Evolutionary conservation across 2,113 vertebrate genomes (phyloP), one percentile per base, ranked within the genome.

Genomic region (Syrrhaptes paradoxus): DNA sequence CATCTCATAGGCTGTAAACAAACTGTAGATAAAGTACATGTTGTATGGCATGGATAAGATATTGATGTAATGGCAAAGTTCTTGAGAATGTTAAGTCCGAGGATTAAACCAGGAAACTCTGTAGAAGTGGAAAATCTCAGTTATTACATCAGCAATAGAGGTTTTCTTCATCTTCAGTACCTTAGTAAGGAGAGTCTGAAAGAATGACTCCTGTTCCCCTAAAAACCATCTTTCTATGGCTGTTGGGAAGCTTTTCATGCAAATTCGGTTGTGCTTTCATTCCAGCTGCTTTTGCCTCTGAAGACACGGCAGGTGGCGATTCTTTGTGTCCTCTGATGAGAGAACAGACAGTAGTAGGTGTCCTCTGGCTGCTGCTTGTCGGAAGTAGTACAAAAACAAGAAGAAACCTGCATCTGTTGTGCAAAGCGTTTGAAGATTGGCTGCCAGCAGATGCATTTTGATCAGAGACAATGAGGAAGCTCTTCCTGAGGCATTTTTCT

Each of bases 361-460:
- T 70, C 89, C 89, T 28, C 58, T 83, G 78, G 63, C 85, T 85
- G 16, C 62, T 1, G 2, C 66, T 78, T 24, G 19, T 5, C 68
- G 48, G 38, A 61, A 36, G 62, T 10, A 58, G 71, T 70, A 29
- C 28, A 70, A 48, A 91, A 36, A 1, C 84, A 49, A 14, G 0
- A 14, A 58, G 73, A 29, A 48, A 34, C 43, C 46, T 8, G 62
- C 0, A 2, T 68, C 77, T 89, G 70, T 49, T 58, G 28, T 11
- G 12, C n/a, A 13, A 19, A 61, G n/a, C 1, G 0, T 77, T 89
- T 91, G 77, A 93, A 82, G 67, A 59, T 52, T 0, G 0, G 46
- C 80, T 87, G 85, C 84, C 89, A 94, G 86, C 73, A 89, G 90
- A 87, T 55, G 25, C 48, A 7, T 92, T 92, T 87, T 80, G 88